Percentiles rank a stretch among this genome's conserved stretches.
Conservation (phyloP, 1,140 invertebrate species). For the Pemphigus obesinymphae region DNA sequence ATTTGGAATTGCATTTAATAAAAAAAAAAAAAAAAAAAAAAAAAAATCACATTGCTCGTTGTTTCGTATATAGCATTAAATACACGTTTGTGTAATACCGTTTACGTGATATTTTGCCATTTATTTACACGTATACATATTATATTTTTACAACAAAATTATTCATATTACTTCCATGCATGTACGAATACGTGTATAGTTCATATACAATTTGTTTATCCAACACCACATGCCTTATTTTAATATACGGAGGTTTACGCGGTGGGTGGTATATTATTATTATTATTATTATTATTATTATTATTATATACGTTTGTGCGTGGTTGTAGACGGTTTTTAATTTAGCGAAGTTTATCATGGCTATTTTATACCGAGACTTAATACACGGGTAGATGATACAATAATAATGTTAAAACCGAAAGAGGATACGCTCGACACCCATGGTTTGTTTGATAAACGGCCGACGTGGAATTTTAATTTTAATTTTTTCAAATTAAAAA, state of each 20-base stretch:
- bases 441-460: constrained; percentile 2
- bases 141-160: not conserved
- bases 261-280: not conserved
- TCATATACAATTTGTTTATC: not conserved
- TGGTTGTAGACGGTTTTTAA: constrained; percentile 11
- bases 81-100: not conserved
- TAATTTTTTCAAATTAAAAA: not conserved
- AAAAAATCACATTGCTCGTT: no score
- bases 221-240: not conserved
- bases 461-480: not conserved
- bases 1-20: no score
- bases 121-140: no score
- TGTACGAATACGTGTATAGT: not conserved
- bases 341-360: not conserved
- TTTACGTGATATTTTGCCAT: not conserved
- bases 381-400: not conserved
- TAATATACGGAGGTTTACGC: not conserved
- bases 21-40: no score
- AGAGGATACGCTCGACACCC: not conserved
- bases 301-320: constrained; percentile 5
- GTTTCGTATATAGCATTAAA: no score
- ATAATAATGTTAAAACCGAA: not conserved
- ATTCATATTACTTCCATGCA: not conserved
- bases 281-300: no score
- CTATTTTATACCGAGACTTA: not conserved